Evolutionary conservation across 2,888 invertebrate genomes (phyloP), one percentile per base, ranked within the genome.

Genomic region (Ophion ellenae): DNA sequence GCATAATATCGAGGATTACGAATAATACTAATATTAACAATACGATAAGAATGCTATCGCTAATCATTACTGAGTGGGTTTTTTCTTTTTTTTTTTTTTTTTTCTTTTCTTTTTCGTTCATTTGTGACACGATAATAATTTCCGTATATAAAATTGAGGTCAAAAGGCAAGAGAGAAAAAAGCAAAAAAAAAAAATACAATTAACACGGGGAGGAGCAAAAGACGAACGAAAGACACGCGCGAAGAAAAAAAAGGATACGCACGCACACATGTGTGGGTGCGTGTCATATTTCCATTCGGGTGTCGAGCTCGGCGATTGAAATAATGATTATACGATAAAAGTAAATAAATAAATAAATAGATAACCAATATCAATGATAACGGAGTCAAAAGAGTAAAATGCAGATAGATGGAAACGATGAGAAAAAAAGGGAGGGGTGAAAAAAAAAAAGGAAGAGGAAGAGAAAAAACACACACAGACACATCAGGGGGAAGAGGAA

Each of bases 1-100:
- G 92, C 94, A 94, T 94, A 93, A 93, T 94, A 93, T 93, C 90
- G 92, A 93, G 93, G 91, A 93, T 93, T 93, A 93, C 91, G 92
- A 76, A 92, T 94, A 93, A 92, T 92, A 94, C 92, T 93, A 94
- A 93, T 94, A 93, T 93, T 93, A 94, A 94, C 93, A 93, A 92
- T 93, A 94, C 90, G 90, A 92, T 93, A 93, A 93, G 92, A 89
- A 93, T 93, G 90, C 92, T 93, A 93, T 93, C 92, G 93, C 94
- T 94, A 94, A 94, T 94, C 93, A 93, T 73, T 93, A 93, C 91
- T 92, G 93, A 93, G 93, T 94, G 94, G 94, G 92, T 93, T 94
- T 94, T 94, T 61, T 17, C 17, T 53, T 17, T 53, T 57, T 66
- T 66, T 66, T 66, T 66, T 17, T 66, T 66, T 66, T 66, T 66